Conservation (phyloP, 2,888 invertebrate species). For the Muscina levida region DNA sequence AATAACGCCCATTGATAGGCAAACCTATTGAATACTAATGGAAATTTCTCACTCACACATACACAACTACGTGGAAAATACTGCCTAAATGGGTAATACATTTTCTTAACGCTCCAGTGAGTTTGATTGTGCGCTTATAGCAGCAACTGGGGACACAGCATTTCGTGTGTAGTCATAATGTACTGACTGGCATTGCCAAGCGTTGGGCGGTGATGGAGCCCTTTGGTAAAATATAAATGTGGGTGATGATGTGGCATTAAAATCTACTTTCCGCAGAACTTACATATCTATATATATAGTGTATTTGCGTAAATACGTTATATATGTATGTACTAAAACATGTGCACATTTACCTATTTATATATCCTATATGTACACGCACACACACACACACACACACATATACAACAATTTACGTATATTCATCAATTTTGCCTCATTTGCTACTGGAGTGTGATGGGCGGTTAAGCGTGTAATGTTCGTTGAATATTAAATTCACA, state of each 20-base stretch:
- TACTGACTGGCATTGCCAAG: neutral
- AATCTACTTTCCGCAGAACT: constrained; percentile 25
- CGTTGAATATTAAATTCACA: constrained; percentile 27
- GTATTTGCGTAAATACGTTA: neutral
- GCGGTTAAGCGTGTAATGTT: constrained; percentile 32
- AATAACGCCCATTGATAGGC: constrained; percentile 24
- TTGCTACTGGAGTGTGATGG: neutral
- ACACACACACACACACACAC: neutral
- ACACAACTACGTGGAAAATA: neutral
- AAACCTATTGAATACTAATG: constrained; percentile 31
- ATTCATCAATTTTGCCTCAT: constrained; percentile 28
- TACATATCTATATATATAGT: constrained; percentile 8
- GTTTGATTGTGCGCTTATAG: too few species aligned
- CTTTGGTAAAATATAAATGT: neutral
- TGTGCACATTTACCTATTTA: too few species aligned
- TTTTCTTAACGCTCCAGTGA: constrained; percentile 9
- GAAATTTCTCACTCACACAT: neutral
- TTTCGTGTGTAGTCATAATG: too few species aligned
- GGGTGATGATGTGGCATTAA: constrained; percentile 31
- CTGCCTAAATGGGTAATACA: neutral
- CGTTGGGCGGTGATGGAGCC: neutral
- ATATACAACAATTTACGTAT: neutral
- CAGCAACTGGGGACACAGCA: too few species aligned
- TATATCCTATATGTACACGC: too few species aligned
- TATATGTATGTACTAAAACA: too few species aligned